Conservation (phyloP, 2,113 vertebrate genomes). For the Amblyornis subalaris region DNA sequence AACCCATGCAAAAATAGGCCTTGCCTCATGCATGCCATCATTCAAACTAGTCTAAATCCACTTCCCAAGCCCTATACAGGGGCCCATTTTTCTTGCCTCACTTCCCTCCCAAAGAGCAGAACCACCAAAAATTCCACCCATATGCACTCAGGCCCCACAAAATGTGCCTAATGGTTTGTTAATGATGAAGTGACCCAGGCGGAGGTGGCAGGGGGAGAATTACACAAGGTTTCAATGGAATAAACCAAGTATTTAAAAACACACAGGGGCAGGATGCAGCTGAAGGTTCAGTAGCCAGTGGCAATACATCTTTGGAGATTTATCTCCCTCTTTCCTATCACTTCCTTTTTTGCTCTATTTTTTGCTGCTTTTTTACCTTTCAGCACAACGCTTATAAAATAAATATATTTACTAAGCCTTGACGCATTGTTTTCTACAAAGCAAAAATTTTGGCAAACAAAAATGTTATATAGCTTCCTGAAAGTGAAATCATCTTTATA, state of each 20-base stretch:
- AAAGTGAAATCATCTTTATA: constrained; percentile 43
- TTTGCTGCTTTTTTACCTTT: neutral
- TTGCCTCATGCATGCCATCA: neutral
- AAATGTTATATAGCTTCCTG: constrained; percentile 8
- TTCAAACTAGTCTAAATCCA: neutral
- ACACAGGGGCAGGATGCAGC: neutral
- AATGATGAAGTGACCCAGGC: neutral
- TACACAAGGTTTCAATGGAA: neutral
- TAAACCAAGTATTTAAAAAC: neutral
- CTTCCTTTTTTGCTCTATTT: neutral
- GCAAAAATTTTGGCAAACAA: neutral
- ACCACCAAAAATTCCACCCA: neutral
- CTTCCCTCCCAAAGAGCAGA: neutral
- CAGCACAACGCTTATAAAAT: neutral
- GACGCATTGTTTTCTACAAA: constrained; percentile 4
- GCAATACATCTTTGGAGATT: neutral
- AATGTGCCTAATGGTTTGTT: neutral
- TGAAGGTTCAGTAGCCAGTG: neutral
- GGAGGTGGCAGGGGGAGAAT: neutral
- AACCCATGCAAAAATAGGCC: neutral
- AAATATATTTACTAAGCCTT: neutral
- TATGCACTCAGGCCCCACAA: fast-evolving
- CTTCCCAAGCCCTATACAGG: neutral
- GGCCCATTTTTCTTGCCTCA: neutral
- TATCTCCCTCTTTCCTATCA: neutral